A percentile compares a stretch with the other conserved stretches of the same genome.
phyloP scores from a whole-genome alignment of 2,888 invertebrate species.

The Cephus spinipes region DNA sequence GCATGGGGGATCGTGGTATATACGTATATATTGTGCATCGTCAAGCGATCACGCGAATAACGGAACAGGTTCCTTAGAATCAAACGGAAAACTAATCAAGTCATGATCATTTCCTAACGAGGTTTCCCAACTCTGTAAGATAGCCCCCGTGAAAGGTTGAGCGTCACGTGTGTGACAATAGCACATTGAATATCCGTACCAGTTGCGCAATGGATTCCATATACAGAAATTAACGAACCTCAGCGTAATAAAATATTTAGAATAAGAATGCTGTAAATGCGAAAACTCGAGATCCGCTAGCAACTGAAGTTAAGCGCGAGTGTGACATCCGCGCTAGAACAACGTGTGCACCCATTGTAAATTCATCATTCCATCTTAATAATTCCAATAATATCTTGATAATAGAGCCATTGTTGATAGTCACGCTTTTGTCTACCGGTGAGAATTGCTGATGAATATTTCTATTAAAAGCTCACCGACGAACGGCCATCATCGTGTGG shows the following conservation, averaged over 20 bases:
- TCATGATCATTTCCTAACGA: not conserved
- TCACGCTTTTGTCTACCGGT: not conserved
- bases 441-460: not conserved
- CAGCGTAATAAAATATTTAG: slow-evolving; percentile 25
- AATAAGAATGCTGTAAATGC: slow-evolving; percentile 12
- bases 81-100: not conserved
- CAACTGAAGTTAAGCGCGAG: not conserved
- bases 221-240: slow-evolving; percentile 29
- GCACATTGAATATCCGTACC: not conserved
- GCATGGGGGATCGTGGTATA: not conserved
- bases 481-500: not conserved
- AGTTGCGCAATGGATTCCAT: not conserved
- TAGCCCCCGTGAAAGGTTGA: not conserved
- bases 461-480: not conserved
- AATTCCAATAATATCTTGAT: not conserved
- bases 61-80: not conserved
- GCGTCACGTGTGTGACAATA: not conserved
- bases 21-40: not conserved
- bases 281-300: not conserved
- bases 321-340: not conserved
- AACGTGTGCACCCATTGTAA: not conserved
- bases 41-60: not conserved
- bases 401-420: not conserved
- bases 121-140: not conserved
- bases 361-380: not conserved